A percentile compares a stretch with the other conserved stretches of the same genome.
Conservation (phyloP, 2,888 invertebrate genomes). For the Plutella xylostella region DNA sequence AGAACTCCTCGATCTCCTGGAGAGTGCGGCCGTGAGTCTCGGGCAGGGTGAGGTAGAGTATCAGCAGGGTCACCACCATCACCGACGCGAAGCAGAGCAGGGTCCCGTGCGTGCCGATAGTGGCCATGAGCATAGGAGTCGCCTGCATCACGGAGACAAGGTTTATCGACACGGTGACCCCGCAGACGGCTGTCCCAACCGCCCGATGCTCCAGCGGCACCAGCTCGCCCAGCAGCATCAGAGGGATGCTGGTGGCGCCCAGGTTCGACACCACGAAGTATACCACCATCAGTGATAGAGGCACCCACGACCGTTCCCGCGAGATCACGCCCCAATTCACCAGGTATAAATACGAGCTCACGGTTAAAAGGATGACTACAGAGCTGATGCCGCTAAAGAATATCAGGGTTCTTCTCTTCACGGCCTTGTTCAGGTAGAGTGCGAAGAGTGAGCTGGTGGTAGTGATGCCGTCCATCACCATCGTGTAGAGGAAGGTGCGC, state of each 20-base stretch:
- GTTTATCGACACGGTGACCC: constrained; percentile 27
- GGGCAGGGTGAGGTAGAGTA: constrained; percentile 27
- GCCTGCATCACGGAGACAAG: constrained; percentile 31
- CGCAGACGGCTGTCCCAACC: constrained; percentile 28
- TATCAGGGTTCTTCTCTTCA: constrained; percentile 34
- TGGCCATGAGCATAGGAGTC: constrained; percentile 30
- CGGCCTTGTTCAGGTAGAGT: constrained; percentile 31
- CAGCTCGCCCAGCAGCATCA: constrained; percentile 41
- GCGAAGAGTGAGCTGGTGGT: constrained; percentile 32
- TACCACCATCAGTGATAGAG: constrained; percentile 28
- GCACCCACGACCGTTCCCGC: constrained; percentile 26
- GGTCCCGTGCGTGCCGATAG: constrained; percentile 35
- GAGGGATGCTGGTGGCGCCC: constrained; percentile 41
- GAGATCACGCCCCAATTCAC: constrained; percentile 23
- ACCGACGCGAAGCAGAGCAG: constrained; percentile 34
- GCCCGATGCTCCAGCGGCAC: constrained; percentile 41
- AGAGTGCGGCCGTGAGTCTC: constrained; percentile 34
- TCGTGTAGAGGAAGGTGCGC: constrained; percentile 29
- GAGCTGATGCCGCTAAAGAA: constrained; percentile 35
- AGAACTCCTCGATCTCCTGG: constrained; percentile 31
- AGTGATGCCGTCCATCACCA: constrained; percentile 37
- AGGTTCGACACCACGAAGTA: constrained; percentile 40
- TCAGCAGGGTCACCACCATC: constrained; percentile 20
- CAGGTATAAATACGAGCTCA: constrained; percentile 32
- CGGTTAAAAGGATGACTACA: constrained; percentile 23